phyloP scores from a whole-genome alignment of 2,888 invertebrate genomes.

The Podabrus alpinus region DNA sequence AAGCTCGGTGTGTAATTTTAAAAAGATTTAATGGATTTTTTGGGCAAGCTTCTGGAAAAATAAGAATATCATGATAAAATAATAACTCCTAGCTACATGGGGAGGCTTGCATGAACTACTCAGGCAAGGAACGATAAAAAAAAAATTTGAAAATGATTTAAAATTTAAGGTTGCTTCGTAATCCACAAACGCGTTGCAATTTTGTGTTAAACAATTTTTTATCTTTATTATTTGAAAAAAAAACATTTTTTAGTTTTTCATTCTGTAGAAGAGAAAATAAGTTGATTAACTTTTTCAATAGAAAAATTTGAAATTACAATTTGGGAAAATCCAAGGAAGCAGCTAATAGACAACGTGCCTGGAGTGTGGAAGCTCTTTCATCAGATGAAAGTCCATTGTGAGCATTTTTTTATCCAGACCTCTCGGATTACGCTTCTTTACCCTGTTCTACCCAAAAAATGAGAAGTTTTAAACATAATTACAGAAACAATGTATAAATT shows the following conservation, averaged over 20 bases:
- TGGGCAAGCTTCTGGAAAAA: not conserved
- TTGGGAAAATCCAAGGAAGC: not conserved
- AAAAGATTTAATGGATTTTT: not conserved
- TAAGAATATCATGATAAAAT: not conserved
- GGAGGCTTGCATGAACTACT: not conserved
- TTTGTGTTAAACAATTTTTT: too few species aligned
- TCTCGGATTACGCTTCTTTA: not conserved
- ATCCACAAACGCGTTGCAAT: not conserved
- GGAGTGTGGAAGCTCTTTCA: not conserved
- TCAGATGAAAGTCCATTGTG: not conserved
- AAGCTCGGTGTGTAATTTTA: too few species aligned
- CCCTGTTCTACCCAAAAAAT: not conserved
- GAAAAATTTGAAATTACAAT: not conserved
- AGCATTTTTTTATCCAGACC: not conserved
- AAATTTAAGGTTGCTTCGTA: not conserved
- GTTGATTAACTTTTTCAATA: not conserved
- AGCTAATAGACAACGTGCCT: not conserved
- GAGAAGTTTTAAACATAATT: not conserved
- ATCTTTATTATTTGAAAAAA: not conserved
- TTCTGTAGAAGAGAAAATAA: not conserved
- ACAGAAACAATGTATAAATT: not conserved
- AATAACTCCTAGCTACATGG: not conserved
- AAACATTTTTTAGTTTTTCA: not conserved
- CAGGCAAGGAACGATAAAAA: not conserved
- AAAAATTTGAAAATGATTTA: too few species aligned